These are phyloP conservation scores for Pheosia gnoma DNA, from an alignment of 2,888 invertebrate genomes.

Conservation along the genomic window DNA sequence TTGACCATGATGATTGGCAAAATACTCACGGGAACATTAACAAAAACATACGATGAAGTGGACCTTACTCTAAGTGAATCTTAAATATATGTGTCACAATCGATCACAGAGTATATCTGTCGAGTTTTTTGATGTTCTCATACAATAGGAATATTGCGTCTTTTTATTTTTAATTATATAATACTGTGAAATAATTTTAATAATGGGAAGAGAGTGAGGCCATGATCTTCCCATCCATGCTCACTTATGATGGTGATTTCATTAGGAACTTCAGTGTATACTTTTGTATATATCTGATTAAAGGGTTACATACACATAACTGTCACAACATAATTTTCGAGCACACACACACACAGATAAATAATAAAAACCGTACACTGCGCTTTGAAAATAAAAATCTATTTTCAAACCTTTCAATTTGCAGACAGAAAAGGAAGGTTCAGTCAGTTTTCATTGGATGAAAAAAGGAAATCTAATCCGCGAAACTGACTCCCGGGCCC, in stretches of 20 bases:
- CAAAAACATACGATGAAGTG: too few species aligned
- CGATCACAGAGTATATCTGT: neutral
- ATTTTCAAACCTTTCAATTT: constrained; percentile 42
- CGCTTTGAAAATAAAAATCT: constrained; percentile 31
- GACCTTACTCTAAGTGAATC: too few species aligned
- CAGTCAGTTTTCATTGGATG: constrained; percentile 44
- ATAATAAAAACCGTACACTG: constrained; percentile 13
- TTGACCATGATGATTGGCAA: too few species aligned
- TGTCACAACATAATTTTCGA: neutral
- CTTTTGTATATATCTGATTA: too few species aligned
- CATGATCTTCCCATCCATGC: too few species aligned
- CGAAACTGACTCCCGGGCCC: constrained; percentile 44
- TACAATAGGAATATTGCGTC: neutral
- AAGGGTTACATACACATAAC: neutral
- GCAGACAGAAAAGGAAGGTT: constrained; percentile 50
- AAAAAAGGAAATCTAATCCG: constrained; percentile 50
- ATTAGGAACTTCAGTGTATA: too few species aligned
- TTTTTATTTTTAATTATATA: too few species aligned
- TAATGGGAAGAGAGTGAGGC: too few species aligned
- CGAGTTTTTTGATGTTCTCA: neutral
- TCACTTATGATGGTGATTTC: too few species aligned
- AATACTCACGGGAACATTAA: too few species aligned
- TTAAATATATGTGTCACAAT: neutral
- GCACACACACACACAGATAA: constrained; percentile 2
- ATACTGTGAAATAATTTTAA: too few species aligned